Evolutionary conservation across 2,888 invertebrate genomes (phyloP).

Genomic region (Stenodema calcarata): DNA sequence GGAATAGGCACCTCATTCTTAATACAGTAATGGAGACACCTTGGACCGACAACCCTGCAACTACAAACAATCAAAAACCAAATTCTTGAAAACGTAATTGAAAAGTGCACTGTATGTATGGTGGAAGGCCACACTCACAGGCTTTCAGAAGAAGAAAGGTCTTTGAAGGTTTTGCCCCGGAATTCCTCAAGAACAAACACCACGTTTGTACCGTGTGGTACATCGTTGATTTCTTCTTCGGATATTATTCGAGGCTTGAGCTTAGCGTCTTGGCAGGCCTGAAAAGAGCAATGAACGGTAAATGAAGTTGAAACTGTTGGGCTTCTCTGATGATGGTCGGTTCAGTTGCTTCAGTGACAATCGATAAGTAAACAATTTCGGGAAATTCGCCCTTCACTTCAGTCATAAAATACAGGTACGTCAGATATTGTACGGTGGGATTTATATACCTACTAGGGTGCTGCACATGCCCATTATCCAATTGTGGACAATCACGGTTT

Average conservation of each 20-base stretch:
- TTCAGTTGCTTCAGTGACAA: too few species aligned
- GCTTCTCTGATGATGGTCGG: too few species aligned
- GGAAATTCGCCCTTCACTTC: too few species aligned
- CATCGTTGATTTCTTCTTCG: slow-evolving; percentile 66
- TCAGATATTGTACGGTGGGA: too few species aligned
- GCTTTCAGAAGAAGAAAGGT: slow-evolving; percentile 70
- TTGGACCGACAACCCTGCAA: slow-evolving; percentile 81
- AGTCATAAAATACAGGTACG: too few species aligned
- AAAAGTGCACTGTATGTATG: background rate
- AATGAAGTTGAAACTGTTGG: too few species aligned
- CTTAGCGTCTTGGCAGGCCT: slow-evolving; percentile 70
- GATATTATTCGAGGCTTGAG: slow-evolving; percentile 71
- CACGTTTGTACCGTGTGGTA: slow-evolving; percentile 70
- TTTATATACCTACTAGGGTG: too few species aligned
- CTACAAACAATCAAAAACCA: slow-evolving; percentile 55
- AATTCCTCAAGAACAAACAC: slow-evolving; percentile 82
- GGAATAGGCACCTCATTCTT: slow-evolving; percentile 77
- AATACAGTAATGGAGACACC: slow-evolving; percentile 78
- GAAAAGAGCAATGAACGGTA: slow-evolving; percentile 55
- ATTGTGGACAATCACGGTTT: too few species aligned
- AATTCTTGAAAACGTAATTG: background rate
- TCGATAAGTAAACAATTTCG: too few species aligned
- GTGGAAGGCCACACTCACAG: slow-evolving; percentile 67
- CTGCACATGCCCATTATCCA: too few species aligned
- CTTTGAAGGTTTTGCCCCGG: slow-evolving; percentile 74